Evolutionary conservation across 1,140 invertebrate genomes (phyloP).

Genomic region (Drosophila teissieri): DNA sequence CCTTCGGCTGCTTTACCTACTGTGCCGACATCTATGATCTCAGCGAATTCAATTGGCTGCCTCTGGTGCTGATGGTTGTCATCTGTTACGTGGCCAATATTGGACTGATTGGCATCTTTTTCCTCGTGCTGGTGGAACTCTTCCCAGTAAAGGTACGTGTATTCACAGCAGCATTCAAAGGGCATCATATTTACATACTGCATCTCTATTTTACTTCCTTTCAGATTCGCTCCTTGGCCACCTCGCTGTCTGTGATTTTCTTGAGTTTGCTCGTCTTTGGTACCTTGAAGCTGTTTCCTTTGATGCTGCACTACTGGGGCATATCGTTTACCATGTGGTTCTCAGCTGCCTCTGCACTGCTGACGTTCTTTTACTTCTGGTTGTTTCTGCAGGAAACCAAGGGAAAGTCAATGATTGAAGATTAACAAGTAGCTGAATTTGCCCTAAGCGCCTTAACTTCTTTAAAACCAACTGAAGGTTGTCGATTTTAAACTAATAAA

Average conservation of each 20-base stretch:
- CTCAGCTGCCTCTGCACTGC: slow-evolving; percentile 43
- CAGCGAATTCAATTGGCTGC: slow-evolving; percentile 67
- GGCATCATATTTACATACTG: neutral
- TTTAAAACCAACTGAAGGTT: neutral
- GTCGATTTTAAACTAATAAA: neutral
- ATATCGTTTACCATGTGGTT: slow-evolving; percentile 71
- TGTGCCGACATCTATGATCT: slow-evolving; percentile 42
- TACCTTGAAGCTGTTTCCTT: slow-evolving; percentile 64
- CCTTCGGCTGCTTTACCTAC: slow-evolving; percentile 71
- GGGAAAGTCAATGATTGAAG: slow-evolving; percentile 85
- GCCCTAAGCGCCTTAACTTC: too few species aligned
- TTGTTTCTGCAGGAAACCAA: slow-evolving; percentile 89
- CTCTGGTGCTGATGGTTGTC: slow-evolving; percentile 62
- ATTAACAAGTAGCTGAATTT: slow-evolving; percentile 20
- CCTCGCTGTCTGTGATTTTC: slow-evolving; percentile 66
- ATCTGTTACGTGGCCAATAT: slow-evolving; percentile 69
- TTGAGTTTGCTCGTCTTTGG: slow-evolving; percentile 56
- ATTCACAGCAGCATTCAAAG: neutral
- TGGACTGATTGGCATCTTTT: slow-evolving; percentile 74
- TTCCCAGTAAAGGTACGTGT: slow-evolving; percentile 65
- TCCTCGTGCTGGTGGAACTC: slow-evolving; percentile 72
- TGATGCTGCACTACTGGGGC: slow-evolving; percentile 55
- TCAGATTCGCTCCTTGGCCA: slow-evolving; percentile 68
- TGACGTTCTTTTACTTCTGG: slow-evolving; percentile 69
- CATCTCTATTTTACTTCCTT: neutral